Percentiles rank a stretch among this genome's conserved stretches.
phyloP scores from a whole-genome alignment of 1,140 invertebrate genomes.

The Heliconius nattereri region DNA sequence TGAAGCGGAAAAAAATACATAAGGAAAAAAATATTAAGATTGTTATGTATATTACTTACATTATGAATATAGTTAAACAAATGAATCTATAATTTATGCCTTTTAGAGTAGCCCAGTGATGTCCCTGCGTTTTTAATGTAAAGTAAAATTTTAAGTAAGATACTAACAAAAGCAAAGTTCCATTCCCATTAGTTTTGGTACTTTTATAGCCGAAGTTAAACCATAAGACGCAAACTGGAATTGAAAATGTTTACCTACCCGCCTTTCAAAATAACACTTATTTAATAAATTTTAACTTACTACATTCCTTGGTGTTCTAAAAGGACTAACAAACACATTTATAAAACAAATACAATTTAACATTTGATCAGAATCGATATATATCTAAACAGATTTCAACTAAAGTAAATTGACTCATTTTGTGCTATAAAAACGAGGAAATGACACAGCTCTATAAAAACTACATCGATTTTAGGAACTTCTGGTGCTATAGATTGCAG shows the following conservation, averaged over 20 bases:
- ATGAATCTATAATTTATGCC: no score
- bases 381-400: background rate
- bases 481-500: slow-evolving; percentile 24
- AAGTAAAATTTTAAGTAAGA: background rate
- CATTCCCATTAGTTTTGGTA: background rate
- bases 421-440: slow-evolving; percentile 7
- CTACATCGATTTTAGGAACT: background rate
- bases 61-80: no score
- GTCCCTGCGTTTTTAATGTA: no score
- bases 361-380: background rate
- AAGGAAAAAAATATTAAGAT: no score
- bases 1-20: no score
- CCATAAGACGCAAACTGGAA: background rate
- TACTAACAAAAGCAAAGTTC: no score
- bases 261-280: background rate
- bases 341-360: no score
- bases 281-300: background rate
- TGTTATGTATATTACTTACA: no score
- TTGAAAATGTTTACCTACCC: background rate
- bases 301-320: no score
- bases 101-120: no score
- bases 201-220: background rate
- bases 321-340: no score
- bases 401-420: background rate
- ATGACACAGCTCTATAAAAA: slow-evolving; percentile 8